Percentiles rank a stretch among this genome's conserved stretches.
These are phyloP conservation scores for Drosophila lacteicornis DNA, from an alignment of 1,140 invertebrate species.

Conservation along the genomic window DNA sequence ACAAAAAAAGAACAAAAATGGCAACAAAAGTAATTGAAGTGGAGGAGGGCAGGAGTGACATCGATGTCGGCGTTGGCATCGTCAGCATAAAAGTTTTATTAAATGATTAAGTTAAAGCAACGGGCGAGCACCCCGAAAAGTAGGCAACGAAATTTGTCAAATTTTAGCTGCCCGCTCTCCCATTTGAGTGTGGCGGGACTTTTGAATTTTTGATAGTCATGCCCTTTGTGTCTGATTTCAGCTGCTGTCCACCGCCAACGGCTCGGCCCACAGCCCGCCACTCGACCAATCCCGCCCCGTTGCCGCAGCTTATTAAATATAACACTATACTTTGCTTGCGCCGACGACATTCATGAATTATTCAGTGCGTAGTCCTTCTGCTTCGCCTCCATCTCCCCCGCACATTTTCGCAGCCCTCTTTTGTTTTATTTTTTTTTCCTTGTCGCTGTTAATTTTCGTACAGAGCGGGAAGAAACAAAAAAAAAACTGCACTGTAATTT, in stretches of 20 bases:
- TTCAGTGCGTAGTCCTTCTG: constrained; percentile 75
- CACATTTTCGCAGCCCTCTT: constrained; percentile 52
- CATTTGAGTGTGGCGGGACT: constrained; percentile 33
- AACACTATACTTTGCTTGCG: constrained; percentile 62
- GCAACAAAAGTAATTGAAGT: constrained; percentile 64
- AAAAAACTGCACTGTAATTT: constrained; percentile 77
- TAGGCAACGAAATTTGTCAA: constrained; percentile 75
- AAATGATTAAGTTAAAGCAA: constrained; percentile 79
- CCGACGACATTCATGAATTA: constrained; percentile 74
- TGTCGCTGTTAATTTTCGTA: constrained; percentile 68
- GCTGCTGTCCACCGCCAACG: neutral
- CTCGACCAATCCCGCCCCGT: neutral
- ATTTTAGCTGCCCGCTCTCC: constrained; percentile 39
- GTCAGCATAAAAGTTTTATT: constrained; percentile 82
- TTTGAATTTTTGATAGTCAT: constrained; percentile 79
- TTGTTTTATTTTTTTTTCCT: constrained; percentile 30
- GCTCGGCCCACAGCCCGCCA: neutral
- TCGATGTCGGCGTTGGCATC: constrained; percentile 43
- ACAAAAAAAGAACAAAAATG: constrained; percentile 26
- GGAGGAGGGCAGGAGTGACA: constrained; percentile 18
- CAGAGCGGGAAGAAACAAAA: constrained; percentile 11
- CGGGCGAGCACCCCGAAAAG: constrained; percentile 49
- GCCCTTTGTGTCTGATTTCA: constrained; percentile 63
- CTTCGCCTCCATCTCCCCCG: constrained; percentile 18
- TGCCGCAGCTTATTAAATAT: constrained; percentile 74